These are phyloP conservation scores for Chloromyia formosa DNA, from an alignment of 2,888 invertebrate genomes.

Conservation along the genomic window DNA sequence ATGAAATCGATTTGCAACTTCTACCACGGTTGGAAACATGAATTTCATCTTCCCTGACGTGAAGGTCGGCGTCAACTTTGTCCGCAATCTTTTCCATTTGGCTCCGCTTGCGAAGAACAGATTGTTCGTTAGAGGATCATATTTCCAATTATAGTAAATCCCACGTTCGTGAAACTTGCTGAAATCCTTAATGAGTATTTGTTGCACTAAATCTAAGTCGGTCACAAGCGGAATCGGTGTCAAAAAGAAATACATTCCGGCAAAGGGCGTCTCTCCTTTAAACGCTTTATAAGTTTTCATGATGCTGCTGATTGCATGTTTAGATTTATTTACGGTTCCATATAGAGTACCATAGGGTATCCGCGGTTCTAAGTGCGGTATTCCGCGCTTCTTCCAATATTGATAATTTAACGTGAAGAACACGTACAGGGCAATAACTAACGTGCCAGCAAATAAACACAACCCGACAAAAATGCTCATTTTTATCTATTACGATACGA, in stretches of 20 bases:
- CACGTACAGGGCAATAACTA: constrained; percentile 32
- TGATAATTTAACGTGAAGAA: not conserved
- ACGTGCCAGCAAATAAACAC: not conserved
- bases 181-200: constrained; percentile 62
- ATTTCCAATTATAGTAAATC: constrained; percentile 57
- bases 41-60: constrained; percentile 61
- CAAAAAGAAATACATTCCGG: constrained; percentile 56
- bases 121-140: constrained; percentile 62
- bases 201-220: constrained; percentile 53
- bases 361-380: constrained; percentile 50
- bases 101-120: constrained; percentile 61
- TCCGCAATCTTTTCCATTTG: constrained; percentile 65
- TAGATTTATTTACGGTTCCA: constrained; percentile 24
- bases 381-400: constrained; percentile 34
- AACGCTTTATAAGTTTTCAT: constrained; percentile 55
- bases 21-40: constrained; percentile 57
- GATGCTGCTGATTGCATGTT: constrained; percentile 52
- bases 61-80: constrained; percentile 65
- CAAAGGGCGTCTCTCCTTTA: constrained; percentile 55
- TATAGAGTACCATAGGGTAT: constrained; percentile 54
- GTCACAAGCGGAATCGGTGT: constrained; percentile 53
- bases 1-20: constrained; percentile 49
- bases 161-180: constrained; percentile 60
- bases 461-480: not conserved
- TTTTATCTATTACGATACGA: not conserved